Evolutionary conservation across 2,888 invertebrate species (phyloP).

Genomic region (Pharmacophagus antenor): DNA sequence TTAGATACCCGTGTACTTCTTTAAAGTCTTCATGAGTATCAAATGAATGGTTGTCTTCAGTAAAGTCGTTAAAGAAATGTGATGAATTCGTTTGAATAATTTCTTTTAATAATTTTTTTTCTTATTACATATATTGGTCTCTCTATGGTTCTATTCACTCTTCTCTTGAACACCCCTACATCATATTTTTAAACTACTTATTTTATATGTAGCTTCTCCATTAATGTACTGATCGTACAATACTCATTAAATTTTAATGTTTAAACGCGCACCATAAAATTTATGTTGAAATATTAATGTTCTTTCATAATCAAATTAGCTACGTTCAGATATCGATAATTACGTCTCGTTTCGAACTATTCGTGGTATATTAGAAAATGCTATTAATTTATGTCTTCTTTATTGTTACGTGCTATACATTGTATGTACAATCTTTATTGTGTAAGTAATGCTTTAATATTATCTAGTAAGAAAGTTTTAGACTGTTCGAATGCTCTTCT

Average conservation of each 20-base stretch:
- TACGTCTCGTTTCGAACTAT: background rate
- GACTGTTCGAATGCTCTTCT: background rate
- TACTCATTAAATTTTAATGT: background rate
- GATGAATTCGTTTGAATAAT: no score
- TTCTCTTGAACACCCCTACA: no score
- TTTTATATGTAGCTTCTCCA: background rate
- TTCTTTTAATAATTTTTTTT: no score
- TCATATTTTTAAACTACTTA: no score
- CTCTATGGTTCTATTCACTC: no score
- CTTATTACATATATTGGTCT: no score
- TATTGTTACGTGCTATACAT: constrained; percentile 1
- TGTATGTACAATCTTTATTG: constrained; percentile 32
- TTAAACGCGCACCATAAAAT: constrained; percentile 6
- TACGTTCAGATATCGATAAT: background rate
- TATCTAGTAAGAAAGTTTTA: background rate
- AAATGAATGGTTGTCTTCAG: no score
- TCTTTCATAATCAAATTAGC: background rate
- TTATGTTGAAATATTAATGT: background rate
- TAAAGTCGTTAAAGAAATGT: no score
- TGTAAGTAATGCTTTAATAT: constrained; percentile 33
- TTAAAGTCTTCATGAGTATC: no score
- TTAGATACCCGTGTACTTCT: no score
- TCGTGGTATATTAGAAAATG: constrained; percentile 12
- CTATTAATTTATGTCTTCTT: constrained; percentile 3
- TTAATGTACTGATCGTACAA: background rate